phyloP scores from a whole-genome alignment of 2,888 invertebrate genomes.

The Eupithecia tripunctaria region DNA sequence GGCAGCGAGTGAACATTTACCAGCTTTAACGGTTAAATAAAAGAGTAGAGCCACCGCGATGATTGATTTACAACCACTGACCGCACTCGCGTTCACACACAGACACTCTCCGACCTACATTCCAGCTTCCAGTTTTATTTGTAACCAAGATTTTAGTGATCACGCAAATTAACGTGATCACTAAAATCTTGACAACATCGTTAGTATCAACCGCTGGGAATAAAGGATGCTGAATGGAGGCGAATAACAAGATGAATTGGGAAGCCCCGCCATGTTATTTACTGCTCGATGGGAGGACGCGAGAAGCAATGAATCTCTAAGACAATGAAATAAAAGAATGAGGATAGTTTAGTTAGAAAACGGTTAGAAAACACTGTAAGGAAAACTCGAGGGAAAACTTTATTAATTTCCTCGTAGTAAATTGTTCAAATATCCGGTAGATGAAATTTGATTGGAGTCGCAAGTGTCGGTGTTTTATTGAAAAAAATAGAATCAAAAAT shows the following conservation, averaged over 20 bases:
- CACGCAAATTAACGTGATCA: constrained; percentile 1
- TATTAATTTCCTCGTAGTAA: neutral
- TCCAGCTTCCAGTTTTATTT: neutral
- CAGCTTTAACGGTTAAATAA: constrained; percentile 24
- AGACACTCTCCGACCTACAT: constrained; percentile 4
- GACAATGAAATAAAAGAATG: constrained; percentile 12
- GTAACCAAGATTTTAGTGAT: too few species aligned
- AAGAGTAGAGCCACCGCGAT: neutral
- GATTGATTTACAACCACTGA: constrained; percentile 22
- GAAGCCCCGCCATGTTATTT: constrained; percentile 11
- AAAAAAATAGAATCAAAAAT: neutral
- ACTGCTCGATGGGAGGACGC: constrained; percentile 9
- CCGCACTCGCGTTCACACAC: neutral
- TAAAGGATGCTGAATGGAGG: constrained; percentile 15
- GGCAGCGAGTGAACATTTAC: constrained; percentile 14
- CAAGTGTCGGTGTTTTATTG: neutral
- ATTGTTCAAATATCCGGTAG: neutral
- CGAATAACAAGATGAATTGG: constrained; percentile 17
- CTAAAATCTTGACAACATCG: constrained; percentile 6
- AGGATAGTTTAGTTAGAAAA: constrained; percentile 2
- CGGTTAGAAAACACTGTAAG: neutral
- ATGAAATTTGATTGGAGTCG: neutral
- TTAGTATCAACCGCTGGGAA: constrained; percentile 7
- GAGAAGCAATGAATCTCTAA: neutral
- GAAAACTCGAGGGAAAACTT: neutral